phyloP scores from a whole-genome alignment of 2,888 invertebrate genomes.

The Heliconius ethilla region DNA sequence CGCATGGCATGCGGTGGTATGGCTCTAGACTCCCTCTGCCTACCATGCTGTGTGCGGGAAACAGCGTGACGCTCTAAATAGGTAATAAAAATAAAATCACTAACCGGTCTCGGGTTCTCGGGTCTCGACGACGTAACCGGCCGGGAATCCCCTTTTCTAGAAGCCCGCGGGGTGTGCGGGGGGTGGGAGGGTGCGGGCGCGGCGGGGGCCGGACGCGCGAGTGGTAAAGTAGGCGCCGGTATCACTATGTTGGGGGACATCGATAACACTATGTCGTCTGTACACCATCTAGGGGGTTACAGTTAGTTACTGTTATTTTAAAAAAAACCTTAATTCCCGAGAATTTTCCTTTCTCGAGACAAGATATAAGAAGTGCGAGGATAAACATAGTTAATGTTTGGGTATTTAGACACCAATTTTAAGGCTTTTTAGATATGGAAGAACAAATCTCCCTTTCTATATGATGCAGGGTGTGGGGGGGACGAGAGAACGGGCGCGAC shows the following conservation, averaged over 20 bases:
- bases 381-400: slow-evolving; percentile 86
- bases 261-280: slow-evolving; percentile 81
- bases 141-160: not conserved
- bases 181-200: slow-evolving; percentile 44
- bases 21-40: no score
- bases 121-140: not conserved
- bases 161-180: slow-evolving; percentile 42
- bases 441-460: no score
- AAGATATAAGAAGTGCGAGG: slow-evolving; percentile 31
- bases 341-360: not conserved
- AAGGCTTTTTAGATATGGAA: no score
- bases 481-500: no score
- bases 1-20: no score
- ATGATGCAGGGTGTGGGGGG: no score
- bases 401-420: slow-evolving; percentile 87
- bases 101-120: slow-evolving; percentile 4
- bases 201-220: slow-evolving; percentile 83
- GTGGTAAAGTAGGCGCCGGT: slow-evolving; percentile 91
- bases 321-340: no score
- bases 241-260: slow-evolving; percentile 94
- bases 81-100: not conserved
- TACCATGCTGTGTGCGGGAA: no score
- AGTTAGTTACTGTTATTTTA: not conserved
- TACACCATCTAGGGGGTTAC: slow-evolving; percentile 80
- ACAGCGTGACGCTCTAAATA: not conserved